A percentile compares a stretch with the other conserved stretches of the same genome.
Conservation (phyloP, 2,797 vertebrate genomes). For the Potorous gilbertii region DNA sequence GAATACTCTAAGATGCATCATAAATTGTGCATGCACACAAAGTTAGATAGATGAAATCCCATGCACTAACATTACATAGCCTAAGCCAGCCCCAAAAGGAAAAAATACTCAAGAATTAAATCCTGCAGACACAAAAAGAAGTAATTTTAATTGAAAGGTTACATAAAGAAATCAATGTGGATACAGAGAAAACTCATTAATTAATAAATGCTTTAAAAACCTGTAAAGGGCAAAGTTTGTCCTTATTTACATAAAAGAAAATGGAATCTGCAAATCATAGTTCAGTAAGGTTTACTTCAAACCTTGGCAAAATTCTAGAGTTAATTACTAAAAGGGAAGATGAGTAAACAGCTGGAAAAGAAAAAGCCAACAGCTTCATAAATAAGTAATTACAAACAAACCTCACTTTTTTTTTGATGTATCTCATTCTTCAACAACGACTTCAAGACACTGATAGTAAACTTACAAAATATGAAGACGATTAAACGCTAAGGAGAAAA, state of each 20-base stretch:
- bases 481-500: neutral
- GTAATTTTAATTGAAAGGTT: neutral
- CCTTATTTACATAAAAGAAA: neutral
- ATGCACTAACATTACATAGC: neutral
- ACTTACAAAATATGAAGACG: neutral
- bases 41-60: neutral
- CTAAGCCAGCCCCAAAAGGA: neutral
- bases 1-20: neutral
- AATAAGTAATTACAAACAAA: neutral
- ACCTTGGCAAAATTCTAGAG: neutral
- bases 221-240: neutral
- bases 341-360: neutral
- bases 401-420: neutral
- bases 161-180: neutral
- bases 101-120: neutral
- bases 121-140: neutral
- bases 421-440: neutral
- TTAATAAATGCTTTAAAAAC: neutral
- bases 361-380: neutral
- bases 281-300: neutral
- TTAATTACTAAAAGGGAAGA: neutral
- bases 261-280: neutral
- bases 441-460: neutral
- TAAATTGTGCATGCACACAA: neutral
- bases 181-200: neutral